Evolutionary conservation across 2,113 vertebrate species (phyloP).

Genomic region (Redunca redunca): DNA sequence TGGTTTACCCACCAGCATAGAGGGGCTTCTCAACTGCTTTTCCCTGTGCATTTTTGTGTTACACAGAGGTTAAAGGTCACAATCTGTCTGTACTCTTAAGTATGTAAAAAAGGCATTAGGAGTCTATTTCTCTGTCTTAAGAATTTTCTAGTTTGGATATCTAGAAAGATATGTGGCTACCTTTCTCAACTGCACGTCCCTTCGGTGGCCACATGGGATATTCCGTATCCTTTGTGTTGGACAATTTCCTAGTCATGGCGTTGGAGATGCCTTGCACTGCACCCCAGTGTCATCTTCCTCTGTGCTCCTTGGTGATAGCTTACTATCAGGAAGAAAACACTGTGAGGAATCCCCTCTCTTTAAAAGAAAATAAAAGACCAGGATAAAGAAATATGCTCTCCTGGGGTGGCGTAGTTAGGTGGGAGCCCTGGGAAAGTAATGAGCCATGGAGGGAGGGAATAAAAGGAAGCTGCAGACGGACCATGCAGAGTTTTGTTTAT

Average conservation of each 20-base stretch:
- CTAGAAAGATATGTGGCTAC: background rate
- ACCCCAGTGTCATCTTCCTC: background rate
- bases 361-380: background rate
- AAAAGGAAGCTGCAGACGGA: background rate
- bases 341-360: background rate
- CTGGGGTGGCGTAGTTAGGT: background rate
- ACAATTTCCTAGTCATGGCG: background rate
- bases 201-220: too few relatives aligned
- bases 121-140: background rate
- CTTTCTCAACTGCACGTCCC: background rate
- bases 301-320: background rate
- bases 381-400: background rate
- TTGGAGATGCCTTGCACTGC: background rate
- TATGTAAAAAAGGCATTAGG: background rate
- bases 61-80: background rate
- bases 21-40: background rate
- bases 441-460: background rate
- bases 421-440: background rate
- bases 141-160: background rate
- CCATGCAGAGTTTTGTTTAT: slow-evolving; percentile 36
- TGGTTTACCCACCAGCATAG: background rate
- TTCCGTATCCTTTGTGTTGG: background rate
- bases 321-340: background rate
- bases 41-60: background rate
- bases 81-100: background rate